phyloP scores from a whole-genome alignment of 1,140 invertebrate species.

The Cepaea nemoralis region DNA sequence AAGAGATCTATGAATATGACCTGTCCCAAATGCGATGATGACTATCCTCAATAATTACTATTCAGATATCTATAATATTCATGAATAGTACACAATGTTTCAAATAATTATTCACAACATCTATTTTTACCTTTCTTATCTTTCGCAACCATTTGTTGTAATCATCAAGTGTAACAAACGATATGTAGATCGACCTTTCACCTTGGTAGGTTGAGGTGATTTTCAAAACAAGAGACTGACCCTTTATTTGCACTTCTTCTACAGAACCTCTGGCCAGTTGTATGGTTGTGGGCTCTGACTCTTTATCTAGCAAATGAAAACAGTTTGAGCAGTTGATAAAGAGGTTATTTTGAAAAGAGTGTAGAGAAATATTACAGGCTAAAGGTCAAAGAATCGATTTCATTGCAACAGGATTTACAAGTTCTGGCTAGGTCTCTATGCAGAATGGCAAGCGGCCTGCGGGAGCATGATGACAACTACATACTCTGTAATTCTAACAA shows the following conservation, averaged over 20 bases:
- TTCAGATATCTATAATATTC: neutral
- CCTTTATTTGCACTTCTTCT: constrained; percentile 68
- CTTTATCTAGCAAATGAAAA: constrained; percentile 56
- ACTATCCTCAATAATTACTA: neutral
- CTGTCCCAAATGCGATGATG: too few relatives aligned
- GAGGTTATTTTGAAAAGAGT: too few relatives aligned
- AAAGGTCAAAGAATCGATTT: too few relatives aligned
- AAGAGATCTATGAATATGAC: too few relatives aligned
- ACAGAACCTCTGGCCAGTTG: constrained; percentile 70
- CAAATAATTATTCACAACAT: neutral
- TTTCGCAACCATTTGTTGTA: constrained; percentile 68
- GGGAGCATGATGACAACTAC: too few relatives aligned
- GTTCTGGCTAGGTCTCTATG: too few relatives aligned
- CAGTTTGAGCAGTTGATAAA: neutral
- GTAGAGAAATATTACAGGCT: too few relatives aligned
- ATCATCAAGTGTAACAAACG: constrained; percentile 61
- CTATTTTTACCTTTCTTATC: constrained; percentile 65
- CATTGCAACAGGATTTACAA: too few relatives aligned
- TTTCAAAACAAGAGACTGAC: constrained; percentile 65
- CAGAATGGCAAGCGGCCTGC: too few relatives aligned
- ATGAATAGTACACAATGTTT: neutral
- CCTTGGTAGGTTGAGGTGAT: constrained; percentile 64
- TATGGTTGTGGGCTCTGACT: constrained; percentile 60
- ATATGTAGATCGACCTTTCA: constrained; percentile 68
- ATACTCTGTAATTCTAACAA: too few relatives aligned